Percentiles rank a stretch among this genome's conserved stretches.
These are phyloP conservation scores for Carposina sasakii DNA, from an alignment of 1,140 invertebrate genomes.

Conservation along the genomic window DNA sequence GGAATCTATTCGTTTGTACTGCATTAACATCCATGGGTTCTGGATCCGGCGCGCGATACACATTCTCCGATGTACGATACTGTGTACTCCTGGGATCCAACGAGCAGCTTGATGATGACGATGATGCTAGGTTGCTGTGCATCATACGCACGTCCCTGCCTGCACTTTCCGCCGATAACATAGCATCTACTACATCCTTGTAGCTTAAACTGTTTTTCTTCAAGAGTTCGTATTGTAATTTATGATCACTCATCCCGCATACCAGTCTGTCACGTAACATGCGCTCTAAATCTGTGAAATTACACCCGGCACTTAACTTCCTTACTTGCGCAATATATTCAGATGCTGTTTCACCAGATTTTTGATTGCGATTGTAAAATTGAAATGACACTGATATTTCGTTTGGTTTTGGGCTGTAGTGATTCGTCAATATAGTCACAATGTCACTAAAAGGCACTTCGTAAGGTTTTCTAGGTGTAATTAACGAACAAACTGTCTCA, in stretches of 20 bases:
- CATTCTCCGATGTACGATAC: neutral
- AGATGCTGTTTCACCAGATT: constrained; percentile 9
- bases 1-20: constrained; percentile 1
- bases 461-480: constrained; percentile 22
- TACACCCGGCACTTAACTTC: constrained; percentile 22
- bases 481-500: constrained; percentile 24
- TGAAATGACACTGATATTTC: constrained; percentile 26
- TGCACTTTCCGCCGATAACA: constrained; percentile 26
- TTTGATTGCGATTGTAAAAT: no score
- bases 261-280: constrained; percentile 29
- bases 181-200: constrained; percentile 19
- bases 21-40: constrained; percentile 27
- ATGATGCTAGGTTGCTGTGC: no score
- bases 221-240: constrained; percentile 27
- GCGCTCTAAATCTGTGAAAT: constrained; percentile 29
- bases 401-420: constrained; percentile 32
- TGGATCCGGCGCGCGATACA: neutral
- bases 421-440: constrained; percentile 15
- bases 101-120: no score
- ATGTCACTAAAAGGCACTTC: constrained; percentile 22
- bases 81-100: neutral
- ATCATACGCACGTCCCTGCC: constrained; percentile 19
- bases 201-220: constrained; percentile 24
- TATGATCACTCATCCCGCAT: constrained; percentile 24
- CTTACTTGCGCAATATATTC: constrained; percentile 21